Percentiles rank a stretch among this genome's conserved stretches.
These are phyloP conservation scores for Ianthella basta DNA, from an alignment of 37 sponge, comb jelly and placozoan species.

Conservation along the genomic window DNA sequence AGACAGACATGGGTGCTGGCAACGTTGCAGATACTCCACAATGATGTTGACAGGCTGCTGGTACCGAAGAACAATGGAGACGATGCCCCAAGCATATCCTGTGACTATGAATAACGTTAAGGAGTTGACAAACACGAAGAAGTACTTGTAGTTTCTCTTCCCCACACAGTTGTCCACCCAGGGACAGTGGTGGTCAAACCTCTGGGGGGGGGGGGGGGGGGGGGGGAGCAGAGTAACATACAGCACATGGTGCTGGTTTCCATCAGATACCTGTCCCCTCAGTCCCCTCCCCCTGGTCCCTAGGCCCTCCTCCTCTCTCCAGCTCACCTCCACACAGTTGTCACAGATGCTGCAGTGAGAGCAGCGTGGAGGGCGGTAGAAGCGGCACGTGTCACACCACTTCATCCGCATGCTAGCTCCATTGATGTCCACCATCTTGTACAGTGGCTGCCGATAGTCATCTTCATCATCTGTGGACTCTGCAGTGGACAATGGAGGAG, in stretches of 20 bases:
- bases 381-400: constrained; percentile 98
- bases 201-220: constrained; percentile 39
- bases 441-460: constrained; percentile 80
- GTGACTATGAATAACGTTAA: constrained; percentile 78
- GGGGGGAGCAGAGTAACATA: neutral
- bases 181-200: constrained; percentile 99
- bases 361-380: constrained; percentile 95
- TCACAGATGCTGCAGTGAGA: constrained; percentile 99
- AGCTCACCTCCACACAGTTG: constrained; percentile 92
- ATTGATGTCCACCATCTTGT: constrained; percentile 64
- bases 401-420: constrained; percentile 83
- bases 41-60: constrained; percentile 40
- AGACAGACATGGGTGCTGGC: no score
- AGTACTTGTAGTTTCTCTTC: constrained; percentile 94
- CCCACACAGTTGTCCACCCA: constrained; percentile 99
- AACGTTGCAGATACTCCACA: constrained; percentile 91
- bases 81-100: constrained; percentile 66
- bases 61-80: constrained; percentile 61
- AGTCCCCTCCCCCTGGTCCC: no score
- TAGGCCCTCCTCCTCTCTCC: no score
- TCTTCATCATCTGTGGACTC: constrained; percentile 76
- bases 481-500: neutral
- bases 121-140: constrained; percentile 92
- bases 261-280: neutral
- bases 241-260: neutral